Evolutionary conservation across 2,888 invertebrate genomes (phyloP).

Genomic region (Vannuccia rotundouncinata): DNA sequence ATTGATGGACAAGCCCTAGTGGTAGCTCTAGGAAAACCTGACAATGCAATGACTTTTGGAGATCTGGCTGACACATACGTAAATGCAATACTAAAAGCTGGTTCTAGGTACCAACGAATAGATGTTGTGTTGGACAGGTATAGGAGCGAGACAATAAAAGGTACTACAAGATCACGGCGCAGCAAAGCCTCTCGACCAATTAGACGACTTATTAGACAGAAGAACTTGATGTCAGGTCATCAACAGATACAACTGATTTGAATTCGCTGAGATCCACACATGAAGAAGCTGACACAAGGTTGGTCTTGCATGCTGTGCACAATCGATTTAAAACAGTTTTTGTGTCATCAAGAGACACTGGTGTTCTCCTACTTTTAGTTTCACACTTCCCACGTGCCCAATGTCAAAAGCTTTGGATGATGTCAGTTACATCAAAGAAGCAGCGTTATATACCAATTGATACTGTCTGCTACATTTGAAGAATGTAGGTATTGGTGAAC

Average conservation of each 20-base stretch:
- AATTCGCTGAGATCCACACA: not conserved
- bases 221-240: conserved; percentile 4
- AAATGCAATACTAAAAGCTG: not conserved
- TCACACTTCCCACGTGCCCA: conserved; percentile 22
- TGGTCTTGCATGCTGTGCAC: conserved; percentile 10
- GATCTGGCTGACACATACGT: not conserved
- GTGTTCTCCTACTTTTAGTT: conserved; percentile 10
- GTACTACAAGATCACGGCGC: not conserved
- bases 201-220: not conserved
- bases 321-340: conserved; percentile 1
- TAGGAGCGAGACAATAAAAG: not conserved
- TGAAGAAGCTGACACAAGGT: conserved; percentile 12
- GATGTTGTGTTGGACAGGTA: not conserved
- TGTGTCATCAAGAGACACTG: conserved; percentile 1
- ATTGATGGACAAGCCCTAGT: not conserved
- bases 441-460: not conserved
- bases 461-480: not conserved
- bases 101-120: not conserved
- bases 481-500: conserved; percentile 6
- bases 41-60: not conserved
- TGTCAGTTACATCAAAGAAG: not conserved
- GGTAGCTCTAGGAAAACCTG: not conserved
- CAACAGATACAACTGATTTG: conserved; percentile 2
- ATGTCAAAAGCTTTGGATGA: not conserved
- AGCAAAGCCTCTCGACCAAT: not conserved